Base-by-base conservation (phyloP, 2,113 vertebrate species). In the Tenrec ecaudatus region DNA sequence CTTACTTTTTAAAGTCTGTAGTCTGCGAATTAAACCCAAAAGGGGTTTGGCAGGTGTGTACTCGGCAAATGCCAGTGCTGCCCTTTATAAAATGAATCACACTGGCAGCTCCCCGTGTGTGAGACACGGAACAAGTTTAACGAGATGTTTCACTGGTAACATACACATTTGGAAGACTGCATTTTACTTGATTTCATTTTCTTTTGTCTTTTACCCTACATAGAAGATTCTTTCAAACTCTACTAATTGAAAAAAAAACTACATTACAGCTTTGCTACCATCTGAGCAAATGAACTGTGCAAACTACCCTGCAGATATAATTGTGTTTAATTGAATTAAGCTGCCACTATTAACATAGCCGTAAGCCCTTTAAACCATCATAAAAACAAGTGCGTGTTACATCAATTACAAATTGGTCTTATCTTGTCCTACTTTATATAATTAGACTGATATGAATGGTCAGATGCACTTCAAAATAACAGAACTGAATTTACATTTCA, bases 191-290 rank as follows among this genome's bases (percentile, higher is more conserved):
- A 43, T 69, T 68, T 82, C n/a, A 36, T 90, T 82, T 92, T n/a
- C 76, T 77, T 88, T 88, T 95, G 9, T 64, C 33, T 90, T 95
- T 89, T 53, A 85, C 60, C 15, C 23, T 68, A 93, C 36, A 79
- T 40, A 57, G 83, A 88, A 68, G 78, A 79, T 78, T 40, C 91
- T 69, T 89, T 90, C 87, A 68, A 93, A 89, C 85, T 77, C 47
- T 64, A 95, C 69, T 96, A 90, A 92, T 20, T 92, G 47, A 88
- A 95, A 96, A 90, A 91, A 20, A 87, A 91, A 40, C 68, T 92
- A 71, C 64, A 92, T 89, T 93, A 96, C 1, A 91, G 47, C 36
- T 68, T 87, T 82, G 14, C 53, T 78, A 86, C 12, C 64, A 47
- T 84, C 81, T 91, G 62, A 92, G 58, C 68, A 94, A 92, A 94